Base-by-base conservation (phyloP, 2,888 invertebrate species). In the Yponomeuta malinellus region DNA sequence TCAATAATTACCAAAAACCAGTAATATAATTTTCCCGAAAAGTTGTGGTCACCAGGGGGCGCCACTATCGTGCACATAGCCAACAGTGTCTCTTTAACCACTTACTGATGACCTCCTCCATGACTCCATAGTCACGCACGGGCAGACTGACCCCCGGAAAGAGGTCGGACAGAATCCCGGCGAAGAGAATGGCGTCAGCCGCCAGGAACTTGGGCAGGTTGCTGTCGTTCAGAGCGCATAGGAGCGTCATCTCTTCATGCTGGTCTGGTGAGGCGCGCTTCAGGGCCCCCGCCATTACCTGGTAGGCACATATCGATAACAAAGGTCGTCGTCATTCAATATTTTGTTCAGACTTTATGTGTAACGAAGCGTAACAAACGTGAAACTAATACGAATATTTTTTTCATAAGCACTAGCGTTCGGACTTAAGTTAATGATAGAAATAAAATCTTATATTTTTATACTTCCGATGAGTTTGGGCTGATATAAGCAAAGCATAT, bases 181-280 rank as follows among this genome's bases (percentile, higher is more conserved):
- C 95, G 82, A 98, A 98, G 0, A 98, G 91, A 33, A 95, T 82
- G 0, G 96, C 96, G 83, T 98, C 98, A 70, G 97, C 96, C 1
- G 95, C 94, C 71, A 98, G 86, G 84, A 98, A 98, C 86, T 98
- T 98, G 0, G 98, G 98, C 74, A 98, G 89, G 85, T 98, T 98
- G 76, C 97, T 97, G 87, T 98, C 98, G 74, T 97, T 93, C 9
- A 98, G 85, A 0, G 98, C 98, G 77, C 97, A 94, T 72, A 98
- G 95, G 15, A 98, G 85, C 0, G 96, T 96, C 72, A 95, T 95
- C 78, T 97, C 96, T 84, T 98, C 98, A 68, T 93, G 94, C 78
- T 96, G 96, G 81, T 97, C 95, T 0, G 97, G 97, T 78, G 96
- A 95, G 15, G 96, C 95, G 70, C 98, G 93, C 82, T 98, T 98